These are phyloP conservation scores for Lacanobia wlatinum DNA, from an alignment of 2,888 invertebrate genomes.

Conservation along the genomic window DNA sequence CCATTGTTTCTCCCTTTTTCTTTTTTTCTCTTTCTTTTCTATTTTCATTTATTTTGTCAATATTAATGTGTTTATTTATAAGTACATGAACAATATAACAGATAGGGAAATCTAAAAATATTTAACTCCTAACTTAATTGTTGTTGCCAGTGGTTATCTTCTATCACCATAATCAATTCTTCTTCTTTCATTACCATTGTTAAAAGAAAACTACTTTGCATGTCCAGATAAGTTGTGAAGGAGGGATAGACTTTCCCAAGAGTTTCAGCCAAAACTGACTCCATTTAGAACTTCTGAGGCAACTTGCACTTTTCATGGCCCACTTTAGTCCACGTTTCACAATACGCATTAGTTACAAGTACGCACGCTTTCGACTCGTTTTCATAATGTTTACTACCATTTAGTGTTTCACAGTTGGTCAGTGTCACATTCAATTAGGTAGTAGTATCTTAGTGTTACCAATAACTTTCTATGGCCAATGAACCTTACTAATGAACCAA, in stretches of 20 bases:
- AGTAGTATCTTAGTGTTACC: not conserved
- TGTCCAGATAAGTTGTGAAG: not conserved
- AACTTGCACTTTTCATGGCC: slow-evolving; percentile 31
- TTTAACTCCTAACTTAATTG: not conserved
- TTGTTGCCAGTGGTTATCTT: not conserved
- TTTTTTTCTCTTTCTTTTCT: too few relatives aligned
- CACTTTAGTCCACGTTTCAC: slow-evolving; percentile 33
- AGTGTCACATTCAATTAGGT: slow-evolving; percentile 4
- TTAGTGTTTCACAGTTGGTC: slow-evolving; percentile 57
- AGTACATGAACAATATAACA: too few relatives aligned
- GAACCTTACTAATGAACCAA: slow-evolving; percentile 28
- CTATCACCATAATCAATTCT: not conserved
- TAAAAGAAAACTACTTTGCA: not conserved
- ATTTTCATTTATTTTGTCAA: too few relatives aligned
- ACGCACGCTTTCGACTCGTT: slow-evolving; percentile 49
- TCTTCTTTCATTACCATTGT: not conserved
- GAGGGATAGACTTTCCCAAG: not conserved
- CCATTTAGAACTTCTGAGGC: slow-evolving; percentile 20
- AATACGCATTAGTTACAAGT: slow-evolving; percentile 36
- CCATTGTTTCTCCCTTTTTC: not conserved
- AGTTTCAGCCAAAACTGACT: not conserved
- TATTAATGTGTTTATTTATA: too few relatives aligned
- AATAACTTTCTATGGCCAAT: not conserved
- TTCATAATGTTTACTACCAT: slow-evolving; percentile 59
- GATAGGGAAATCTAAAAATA: too few relatives aligned